Evolutionary conservation across 92 coral and sea anemone genomes (phyloP), one percentile per base, ranked within the genome.

Genomic region (Actinernus sp.): DNA sequence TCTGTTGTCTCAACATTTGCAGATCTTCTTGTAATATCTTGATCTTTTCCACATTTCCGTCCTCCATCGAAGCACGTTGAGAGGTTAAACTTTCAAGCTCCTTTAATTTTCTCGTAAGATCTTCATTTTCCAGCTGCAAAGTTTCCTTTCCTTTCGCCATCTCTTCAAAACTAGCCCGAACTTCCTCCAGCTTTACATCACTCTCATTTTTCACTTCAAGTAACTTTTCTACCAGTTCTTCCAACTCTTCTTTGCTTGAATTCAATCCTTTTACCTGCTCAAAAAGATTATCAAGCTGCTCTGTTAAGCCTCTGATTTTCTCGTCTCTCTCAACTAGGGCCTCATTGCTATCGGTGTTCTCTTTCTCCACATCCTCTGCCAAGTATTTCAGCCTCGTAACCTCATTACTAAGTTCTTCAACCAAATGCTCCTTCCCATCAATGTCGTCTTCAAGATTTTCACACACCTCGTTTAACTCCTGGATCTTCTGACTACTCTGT

Each of bases 1-100:
- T 79, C 34, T 55, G 63, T 53, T 61, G 63, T n/a, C 22, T 53
- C 25, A 77, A 32, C 8, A 1, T 14, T 19, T 71, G 76, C 5
- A 62, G 38, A 38, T 66, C 80, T 78, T 78, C 78, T 48, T 88
- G 76, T 33, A 73, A 34, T 20, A 38, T 55, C 46, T 19, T 31
- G 8, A 45, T 8, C 21, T 45, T 23, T 17, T 45, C 21, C 19
- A 4, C 52, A 8, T 8, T 17, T 38, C 45, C 78, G 0, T 26
- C 43, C 58, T 11, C 48, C 2, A 26, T 45, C 5, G 11, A 8
- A 5, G 17, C 8, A 8, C n/a, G n/a, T n/a, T n/a, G n/a, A n/a
- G n/a, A n/a, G n/a, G n/a, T n/a, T n/a, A n/a, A n/a, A n/a, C n/a
- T n/a, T n/a, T n/a, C n/a, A n/a, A n/a, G n/a, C n/a, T n/a, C n/a